phyloP scores from a whole-genome alignment of 2,888 invertebrate genomes.

The Epinotia demarniana region DNA sequence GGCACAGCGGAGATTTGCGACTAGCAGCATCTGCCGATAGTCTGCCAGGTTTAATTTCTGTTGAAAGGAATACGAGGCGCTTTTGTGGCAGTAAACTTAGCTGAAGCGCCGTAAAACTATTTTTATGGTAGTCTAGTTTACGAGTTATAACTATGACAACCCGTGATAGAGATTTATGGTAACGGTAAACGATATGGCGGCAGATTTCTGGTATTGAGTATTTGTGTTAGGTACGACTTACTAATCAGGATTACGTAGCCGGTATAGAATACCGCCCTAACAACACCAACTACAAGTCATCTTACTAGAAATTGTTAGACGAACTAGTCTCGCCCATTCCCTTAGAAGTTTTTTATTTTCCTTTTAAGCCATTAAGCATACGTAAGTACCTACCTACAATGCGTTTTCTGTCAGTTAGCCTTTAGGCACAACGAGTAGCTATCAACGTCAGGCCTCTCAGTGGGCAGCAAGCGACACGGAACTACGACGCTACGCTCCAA shows the following conservation, averaged over 20 bases:
- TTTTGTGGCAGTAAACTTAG: conserved; percentile 50
- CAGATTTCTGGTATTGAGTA: background rate
- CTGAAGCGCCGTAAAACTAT: conserved; percentile 51
- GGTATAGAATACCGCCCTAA: conserved; percentile 18
- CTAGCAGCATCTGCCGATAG: conserved; percentile 45
- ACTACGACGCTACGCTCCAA: conserved; percentile 45
- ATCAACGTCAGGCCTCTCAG: conserved; percentile 49
- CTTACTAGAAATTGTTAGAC: conserved; percentile 16
- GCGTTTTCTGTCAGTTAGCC: conserved; percentile 54
- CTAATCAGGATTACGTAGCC: background rate
- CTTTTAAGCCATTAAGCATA: conserved; percentile 49
- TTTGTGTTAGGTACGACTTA: background rate
- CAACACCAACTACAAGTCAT: conserved; percentile 14
- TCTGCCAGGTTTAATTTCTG: conserved; percentile 48
- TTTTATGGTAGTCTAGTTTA: conserved; percentile 59
- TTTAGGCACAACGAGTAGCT: conserved; percentile 51
- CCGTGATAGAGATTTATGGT: conserved; percentile 54
- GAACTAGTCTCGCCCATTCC: conserved; percentile 3
- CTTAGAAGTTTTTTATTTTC: conserved; percentile 37
- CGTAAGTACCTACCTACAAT: conserved; percentile 47
- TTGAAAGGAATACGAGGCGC: conserved; percentile 48
- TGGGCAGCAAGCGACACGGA: conserved; percentile 43
- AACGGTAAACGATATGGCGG: conserved; percentile 50
- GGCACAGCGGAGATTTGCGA: conserved; percentile 38
- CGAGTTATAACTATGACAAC: conserved; percentile 55